These are phyloP conservation scores for Toxotes chatareus DNA, from an alignment of 2,113 vertebrate species.

Conservation along the genomic window DNA sequence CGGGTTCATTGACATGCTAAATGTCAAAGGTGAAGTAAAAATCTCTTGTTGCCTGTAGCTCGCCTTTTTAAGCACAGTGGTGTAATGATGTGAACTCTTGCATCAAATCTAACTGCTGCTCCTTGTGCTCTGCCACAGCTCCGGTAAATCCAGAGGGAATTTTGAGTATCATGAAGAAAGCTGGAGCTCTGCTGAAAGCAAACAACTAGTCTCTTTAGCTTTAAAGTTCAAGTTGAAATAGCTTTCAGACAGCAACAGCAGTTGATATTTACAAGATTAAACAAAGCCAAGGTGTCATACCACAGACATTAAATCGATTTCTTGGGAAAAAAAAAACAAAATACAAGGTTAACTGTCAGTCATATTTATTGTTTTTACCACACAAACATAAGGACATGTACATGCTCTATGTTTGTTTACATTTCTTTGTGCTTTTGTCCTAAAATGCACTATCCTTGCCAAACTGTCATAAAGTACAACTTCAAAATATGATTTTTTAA, in stretches of 20 bases:
- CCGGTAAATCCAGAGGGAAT: constrained; percentile 47
- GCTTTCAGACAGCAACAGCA: constrained; percentile 1
- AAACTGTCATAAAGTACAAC: too few relatives aligned
- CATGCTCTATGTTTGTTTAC: not conserved
- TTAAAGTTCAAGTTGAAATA: constrained; percentile 48
- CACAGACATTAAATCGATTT: not conserved
- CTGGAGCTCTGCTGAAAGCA: constrained; percentile 41
- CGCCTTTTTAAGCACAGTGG: constrained; percentile 46
- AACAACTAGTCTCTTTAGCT: constrained; percentile 30
- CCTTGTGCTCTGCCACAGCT: constrained; percentile 23
- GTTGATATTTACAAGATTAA: constrained; percentile 17
- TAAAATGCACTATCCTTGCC: too few relatives aligned
- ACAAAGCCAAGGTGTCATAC: constrained; percentile 1
- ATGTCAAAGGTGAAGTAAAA: constrained; percentile 76
- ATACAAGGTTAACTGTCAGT: not conserved
- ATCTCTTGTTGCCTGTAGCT: constrained; percentile 67
- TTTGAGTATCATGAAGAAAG: constrained; percentile 11
- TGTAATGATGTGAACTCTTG: constrained; percentile 62
- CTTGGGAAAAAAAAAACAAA: not conserved
- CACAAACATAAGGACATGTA: not conserved
- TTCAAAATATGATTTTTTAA: too few relatives aligned
- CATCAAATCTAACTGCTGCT: constrained; percentile 43
- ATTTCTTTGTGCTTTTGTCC: not conserved
- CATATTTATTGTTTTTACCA: not conserved
- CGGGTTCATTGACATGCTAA: constrained; percentile 72